Base-by-base conservation (phyloP, 1,140 invertebrate genomes). In the Delia radicum region DNA sequence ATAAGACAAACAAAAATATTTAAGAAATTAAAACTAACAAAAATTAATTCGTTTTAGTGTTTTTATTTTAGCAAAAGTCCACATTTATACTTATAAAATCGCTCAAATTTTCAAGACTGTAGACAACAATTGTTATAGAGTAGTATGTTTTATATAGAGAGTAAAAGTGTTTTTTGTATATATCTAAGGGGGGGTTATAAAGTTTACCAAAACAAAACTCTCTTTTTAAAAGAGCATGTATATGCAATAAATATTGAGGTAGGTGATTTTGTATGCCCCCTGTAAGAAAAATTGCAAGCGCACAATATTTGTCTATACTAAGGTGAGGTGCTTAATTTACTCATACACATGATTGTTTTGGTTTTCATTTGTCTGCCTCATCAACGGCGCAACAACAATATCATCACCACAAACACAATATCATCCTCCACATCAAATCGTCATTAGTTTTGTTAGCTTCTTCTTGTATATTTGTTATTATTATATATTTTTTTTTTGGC, bases 381-480 rank as follows among this genome's bases (percentile, higher is more conserved):
- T 48, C 48, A 55, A 18, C 73, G 28, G 10, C 48, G n/a, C 61
- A 18, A 55, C 27, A 46, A 26, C 73, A 24, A 15, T 62, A n/a
- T 74, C 55, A 28, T 74, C 26, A 48, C 46, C 18, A 42, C n/a
- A n/a, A n/a, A n/a, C 37, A 13, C 42, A 33, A 29, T 37, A 37
- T 37, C 61, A 55, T 74, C 73, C 31, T 55, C 31, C 37, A 48
- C 73, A 48, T 24, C 42, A 55, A 62, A 46, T 73, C 33, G 33
- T 62, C 46, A 74, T 74, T 31, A 31, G n/a, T 26, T 46, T 55
- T 18, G 8, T 27, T 61, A 7, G 29, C 69, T 33, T 72, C 69
- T 31, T 72, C 63, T 31, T 29, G n/a, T n/a, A n/a, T n/a, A n/a
- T n/a, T n/a, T n/a, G n/a, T n/a, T n/a, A n/a, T n/a, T n/a, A n/a